These are phyloP conservation scores for Candoia aspera DNA, from an alignment of 2,113 vertebrate species.

Conservation along the genomic window DNA sequence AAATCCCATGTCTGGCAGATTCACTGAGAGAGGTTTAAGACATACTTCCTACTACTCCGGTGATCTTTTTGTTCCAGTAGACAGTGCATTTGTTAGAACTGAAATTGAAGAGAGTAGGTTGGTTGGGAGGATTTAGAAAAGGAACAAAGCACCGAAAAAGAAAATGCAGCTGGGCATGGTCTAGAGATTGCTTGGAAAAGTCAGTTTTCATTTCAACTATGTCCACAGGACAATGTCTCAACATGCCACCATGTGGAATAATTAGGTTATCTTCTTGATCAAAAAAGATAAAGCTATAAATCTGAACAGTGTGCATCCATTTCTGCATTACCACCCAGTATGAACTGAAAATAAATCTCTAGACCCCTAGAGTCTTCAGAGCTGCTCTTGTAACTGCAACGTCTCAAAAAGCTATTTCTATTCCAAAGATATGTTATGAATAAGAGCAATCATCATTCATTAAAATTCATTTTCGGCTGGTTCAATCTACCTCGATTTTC, in stretches of 20 bases:
- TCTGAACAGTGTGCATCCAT: slow-evolving; percentile 29
- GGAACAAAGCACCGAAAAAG: accelerated
- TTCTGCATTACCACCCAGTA: slow-evolving; percentile 13
- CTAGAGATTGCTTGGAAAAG: accelerated
- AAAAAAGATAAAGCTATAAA: slow-evolving; percentile 33
- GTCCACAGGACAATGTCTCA: neutral
- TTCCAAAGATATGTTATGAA: slow-evolving; percentile 49
- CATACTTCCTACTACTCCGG: no score
- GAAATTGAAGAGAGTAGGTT: neutral
- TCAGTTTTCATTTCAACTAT: slow-evolving; percentile 14
- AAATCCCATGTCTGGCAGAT: neutral
- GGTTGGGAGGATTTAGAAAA: neutral
- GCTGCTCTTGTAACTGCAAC: slow-evolving; percentile 21
- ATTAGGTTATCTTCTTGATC: neutral
- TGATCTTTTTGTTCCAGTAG: neutral
- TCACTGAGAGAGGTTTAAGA: neutral
- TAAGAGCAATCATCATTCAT: slow-evolving; percentile 55
- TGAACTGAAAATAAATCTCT: slow-evolving; percentile 41
- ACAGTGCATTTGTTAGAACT: neutral
- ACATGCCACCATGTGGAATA: slow-evolving; percentile 14
- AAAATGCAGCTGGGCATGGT: neutral
- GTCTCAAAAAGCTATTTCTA: slow-evolving; percentile 46
- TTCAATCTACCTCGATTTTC: slow-evolving; percentile 52
- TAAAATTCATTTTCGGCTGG: slow-evolving; percentile 49
- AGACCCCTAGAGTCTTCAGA: slow-evolving; percentile 30